A percentile compares a stretch with the other conserved stretches of the same genome.
Evolutionary conservation across 2,888 invertebrate genomes (phyloP).

Genomic region (Drosophila buzzatii): DNA sequence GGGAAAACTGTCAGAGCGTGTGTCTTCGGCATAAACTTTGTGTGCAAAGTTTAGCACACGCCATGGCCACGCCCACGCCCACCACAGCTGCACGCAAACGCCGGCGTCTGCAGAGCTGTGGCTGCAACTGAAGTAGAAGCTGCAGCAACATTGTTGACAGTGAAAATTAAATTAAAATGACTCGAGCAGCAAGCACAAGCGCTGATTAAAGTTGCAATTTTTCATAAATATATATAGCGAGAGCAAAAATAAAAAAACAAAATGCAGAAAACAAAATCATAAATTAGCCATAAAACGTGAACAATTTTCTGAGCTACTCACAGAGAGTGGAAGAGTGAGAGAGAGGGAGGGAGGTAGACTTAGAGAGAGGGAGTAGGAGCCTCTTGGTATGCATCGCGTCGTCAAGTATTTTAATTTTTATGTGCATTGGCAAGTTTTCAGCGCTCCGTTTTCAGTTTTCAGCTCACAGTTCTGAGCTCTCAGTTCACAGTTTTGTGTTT

Average conservation of each 20-base stretch:
- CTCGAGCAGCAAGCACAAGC: slow-evolving; percentile 20
- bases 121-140: slow-evolving; percentile 1
- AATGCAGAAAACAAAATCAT: slow-evolving; percentile 51
- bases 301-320: slow-evolving; percentile 21
- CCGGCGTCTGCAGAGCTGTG: slow-evolving; percentile 9
- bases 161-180: slow-evolving; percentile 55
- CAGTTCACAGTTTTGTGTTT: slow-evolving; percentile 27
- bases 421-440: slow-evolving; percentile 65
- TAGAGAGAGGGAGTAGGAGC: not conserved
- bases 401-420: slow-evolving; percentile 75
- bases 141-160: slow-evolving; percentile 38
- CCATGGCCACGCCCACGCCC: slow-evolving; percentile 38
- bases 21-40: slow-evolving; percentile 67
- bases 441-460: slow-evolving; percentile 28
- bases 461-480: slow-evolving; percentile 17
- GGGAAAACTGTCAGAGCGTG: slow-evolving; percentile 69
- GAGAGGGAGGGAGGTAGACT: not conserved
- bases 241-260: slow-evolving; percentile 4
- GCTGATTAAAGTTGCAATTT: slow-evolving; percentile 48
- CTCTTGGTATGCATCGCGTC: slow-evolving; percentile 62
- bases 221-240: slow-evolving; percentile 17
- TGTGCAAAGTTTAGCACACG: slow-evolving; percentile 49
- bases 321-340: not conserved
- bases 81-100: slow-evolving; percentile 32
- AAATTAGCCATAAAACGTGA: slow-evolving; percentile 70